phyloP scores from a whole-genome alignment of 2,113 vertebrate species.

The Tetrax tetrax region DNA sequence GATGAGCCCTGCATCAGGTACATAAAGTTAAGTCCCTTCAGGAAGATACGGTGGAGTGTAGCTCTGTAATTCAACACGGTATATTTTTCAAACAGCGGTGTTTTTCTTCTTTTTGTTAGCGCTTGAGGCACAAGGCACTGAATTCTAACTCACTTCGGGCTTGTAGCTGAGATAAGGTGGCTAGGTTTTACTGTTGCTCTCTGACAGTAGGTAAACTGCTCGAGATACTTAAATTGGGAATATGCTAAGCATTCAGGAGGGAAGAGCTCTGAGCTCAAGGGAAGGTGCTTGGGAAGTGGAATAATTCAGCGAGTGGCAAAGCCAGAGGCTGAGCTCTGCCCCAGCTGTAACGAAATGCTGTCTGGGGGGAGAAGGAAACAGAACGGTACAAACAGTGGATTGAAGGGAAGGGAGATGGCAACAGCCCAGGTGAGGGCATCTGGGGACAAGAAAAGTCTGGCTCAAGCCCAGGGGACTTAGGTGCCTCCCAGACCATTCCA shows the following conservation, averaged over 20 bases:
- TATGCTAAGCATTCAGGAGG: background rate
- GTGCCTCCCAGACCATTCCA: background rate
- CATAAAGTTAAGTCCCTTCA: background rate
- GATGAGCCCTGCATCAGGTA: background rate
- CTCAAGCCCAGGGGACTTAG: background rate
- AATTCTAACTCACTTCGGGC: conserved; percentile 29
- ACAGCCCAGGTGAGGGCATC: background rate
- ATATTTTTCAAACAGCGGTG: background rate
- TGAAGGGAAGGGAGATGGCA: background rate
- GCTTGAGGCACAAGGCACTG: background rate
- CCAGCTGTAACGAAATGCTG: background rate
- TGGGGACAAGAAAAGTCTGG: background rate
- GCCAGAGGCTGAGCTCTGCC: background rate
- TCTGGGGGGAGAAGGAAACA: background rate
- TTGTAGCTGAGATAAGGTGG: conserved; percentile 38
- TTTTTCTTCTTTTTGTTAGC: background rate
- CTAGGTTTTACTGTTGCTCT: conserved; percentile 31
- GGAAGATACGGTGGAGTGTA: background rate
- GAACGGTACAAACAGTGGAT: rapidly evolving
- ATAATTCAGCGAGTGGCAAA: background rate
- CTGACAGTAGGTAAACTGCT: conserved; percentile 28
- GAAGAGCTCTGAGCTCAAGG: conserved; percentile 21
- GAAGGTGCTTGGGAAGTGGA: background rate
- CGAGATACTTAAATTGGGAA: conserved; percentile 4
- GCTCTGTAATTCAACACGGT: background rate